These are phyloP conservation scores for Amphipoea lucens DNA, from an alignment of 2,888 invertebrate species.

Conservation along the genomic window DNA sequence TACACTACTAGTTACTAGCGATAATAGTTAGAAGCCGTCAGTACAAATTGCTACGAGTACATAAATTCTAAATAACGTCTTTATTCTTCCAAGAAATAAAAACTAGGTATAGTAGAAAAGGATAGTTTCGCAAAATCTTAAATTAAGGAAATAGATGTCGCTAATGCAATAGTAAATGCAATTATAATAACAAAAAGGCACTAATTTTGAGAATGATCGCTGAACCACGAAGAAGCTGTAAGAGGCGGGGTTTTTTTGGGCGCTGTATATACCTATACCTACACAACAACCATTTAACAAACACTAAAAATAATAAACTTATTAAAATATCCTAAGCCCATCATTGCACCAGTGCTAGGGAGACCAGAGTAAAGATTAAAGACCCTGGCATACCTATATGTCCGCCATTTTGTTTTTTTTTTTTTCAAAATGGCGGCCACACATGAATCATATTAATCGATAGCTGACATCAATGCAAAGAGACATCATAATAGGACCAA, in stretches of 20 bases:
- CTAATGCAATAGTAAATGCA: not conserved
- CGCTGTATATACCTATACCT: not conserved
- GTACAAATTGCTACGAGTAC: not conserved
- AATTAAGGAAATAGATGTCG: not conserved
- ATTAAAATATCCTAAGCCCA: not conserved
- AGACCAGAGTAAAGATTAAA: not conserved
- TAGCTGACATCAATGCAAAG: not conserved
- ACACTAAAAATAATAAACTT: not conserved
- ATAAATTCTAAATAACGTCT: not conserved
- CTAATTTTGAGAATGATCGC: not conserved
- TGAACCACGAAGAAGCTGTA: not conserved
- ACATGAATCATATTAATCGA: no score
- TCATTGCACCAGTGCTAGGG: not conserved
- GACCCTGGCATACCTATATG: not conserved
- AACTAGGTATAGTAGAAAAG: no score
- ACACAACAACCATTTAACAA: not conserved
- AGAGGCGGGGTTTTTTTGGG: not conserved
- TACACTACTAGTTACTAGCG: conserved; percentile 22
- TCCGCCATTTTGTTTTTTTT: not conserved
- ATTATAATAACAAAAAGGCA: not conserved
- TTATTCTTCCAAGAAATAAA: not conserved
- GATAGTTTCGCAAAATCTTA: not conserved
- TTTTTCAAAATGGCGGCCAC: not conserved
- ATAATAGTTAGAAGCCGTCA: not conserved
- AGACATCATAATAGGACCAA: not conserved